Conservation (phyloP, 2,113 vertebrate genomes). For the Lates calcarifer region DNA sequence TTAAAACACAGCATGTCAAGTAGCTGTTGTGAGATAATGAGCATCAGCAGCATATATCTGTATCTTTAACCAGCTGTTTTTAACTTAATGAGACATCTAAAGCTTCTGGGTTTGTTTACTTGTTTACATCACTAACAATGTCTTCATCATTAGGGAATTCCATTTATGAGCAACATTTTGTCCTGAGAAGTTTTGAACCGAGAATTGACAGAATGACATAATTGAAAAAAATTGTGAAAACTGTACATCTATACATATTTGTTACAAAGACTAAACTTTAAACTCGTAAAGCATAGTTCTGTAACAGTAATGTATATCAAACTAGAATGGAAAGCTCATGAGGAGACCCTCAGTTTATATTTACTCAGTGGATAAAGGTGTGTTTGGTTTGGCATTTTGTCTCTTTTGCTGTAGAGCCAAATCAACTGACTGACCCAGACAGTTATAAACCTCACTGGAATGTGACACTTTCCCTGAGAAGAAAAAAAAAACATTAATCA, state of each 20-base stretch:
- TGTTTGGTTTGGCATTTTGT: constrained; percentile 15
- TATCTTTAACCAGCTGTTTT: constrained; percentile 12
- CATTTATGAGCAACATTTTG: not conserved
- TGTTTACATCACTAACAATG: constrained; percentile 8
- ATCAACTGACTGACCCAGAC: constrained; percentile 11
- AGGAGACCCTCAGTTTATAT: not conserved
- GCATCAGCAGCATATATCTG: constrained; percentile 16
- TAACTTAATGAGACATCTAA: constrained; percentile 41
- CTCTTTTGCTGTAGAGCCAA: constrained; percentile 9
- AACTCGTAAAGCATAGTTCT: not conserved
- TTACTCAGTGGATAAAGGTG: not conserved
- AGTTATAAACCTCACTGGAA: not conserved
- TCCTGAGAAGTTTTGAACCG: not conserved
- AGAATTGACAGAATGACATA: not conserved
- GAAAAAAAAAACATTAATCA: constrained; percentile 29
- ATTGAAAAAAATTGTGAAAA: not conserved
- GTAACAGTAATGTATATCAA: not conserved
- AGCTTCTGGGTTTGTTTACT: constrained; percentile 46
- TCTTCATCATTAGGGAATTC: constrained; percentile 29
- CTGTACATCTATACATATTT: not conserved
- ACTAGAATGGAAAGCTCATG: not conserved
- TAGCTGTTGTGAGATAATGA: constrained; percentile 44
- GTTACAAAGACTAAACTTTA: not conserved
- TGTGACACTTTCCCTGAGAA: not conserved
- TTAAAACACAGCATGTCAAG: constrained; percentile 25